Evolutionary conservation across 92 coral and sea anemone genomes (phyloP).

Genomic region (Porites lobata): DNA sequence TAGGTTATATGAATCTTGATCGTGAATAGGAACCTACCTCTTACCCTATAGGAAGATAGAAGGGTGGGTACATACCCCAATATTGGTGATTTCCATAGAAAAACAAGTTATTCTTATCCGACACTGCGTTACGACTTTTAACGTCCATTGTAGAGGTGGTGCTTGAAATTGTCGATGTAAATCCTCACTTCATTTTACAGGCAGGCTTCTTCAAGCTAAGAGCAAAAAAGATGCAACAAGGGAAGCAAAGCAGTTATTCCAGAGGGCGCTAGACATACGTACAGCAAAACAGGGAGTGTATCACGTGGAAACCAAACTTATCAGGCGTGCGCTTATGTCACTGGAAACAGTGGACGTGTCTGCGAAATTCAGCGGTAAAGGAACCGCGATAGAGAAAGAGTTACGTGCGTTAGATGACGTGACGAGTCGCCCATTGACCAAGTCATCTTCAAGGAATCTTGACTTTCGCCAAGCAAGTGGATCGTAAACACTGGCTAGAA

Average conservation of each 20-base stretch:
- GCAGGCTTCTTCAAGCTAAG: constrained; percentile 84
- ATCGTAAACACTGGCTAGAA: not conserved
- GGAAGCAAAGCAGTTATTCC: constrained; percentile 83
- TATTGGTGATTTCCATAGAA: too few relatives aligned
- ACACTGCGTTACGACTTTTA: too few relatives aligned
- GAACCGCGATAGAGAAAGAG: constrained; percentile 61
- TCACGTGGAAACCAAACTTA: constrained; percentile 78
- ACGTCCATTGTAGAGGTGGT: too few relatives aligned
- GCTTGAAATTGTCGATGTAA: too few relatives aligned
- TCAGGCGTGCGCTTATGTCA: constrained; percentile 83
- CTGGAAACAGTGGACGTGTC: constrained; percentile 81
- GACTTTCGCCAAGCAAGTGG: constrained; percentile 27
- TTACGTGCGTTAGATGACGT: constrained; percentile 20
- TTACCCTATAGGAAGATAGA: too few relatives aligned
- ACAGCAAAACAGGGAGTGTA: constrained; percentile 90
- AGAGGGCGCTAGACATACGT: constrained; percentile 93
- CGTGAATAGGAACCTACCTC: too few relatives aligned
- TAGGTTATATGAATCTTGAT: too few relatives aligned
- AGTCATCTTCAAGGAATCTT: constrained; percentile 25
- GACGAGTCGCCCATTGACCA: constrained; percentile 6
- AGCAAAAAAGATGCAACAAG: constrained; percentile 80
- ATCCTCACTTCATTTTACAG: constrained; percentile 31
- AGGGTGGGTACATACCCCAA: too few relatives aligned
- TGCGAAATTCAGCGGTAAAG: constrained; percentile 64
- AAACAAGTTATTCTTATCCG: too few relatives aligned